Conservation (phyloP, 2,113 vertebrate genomes). For the Alligator mississippiensis region DNA sequence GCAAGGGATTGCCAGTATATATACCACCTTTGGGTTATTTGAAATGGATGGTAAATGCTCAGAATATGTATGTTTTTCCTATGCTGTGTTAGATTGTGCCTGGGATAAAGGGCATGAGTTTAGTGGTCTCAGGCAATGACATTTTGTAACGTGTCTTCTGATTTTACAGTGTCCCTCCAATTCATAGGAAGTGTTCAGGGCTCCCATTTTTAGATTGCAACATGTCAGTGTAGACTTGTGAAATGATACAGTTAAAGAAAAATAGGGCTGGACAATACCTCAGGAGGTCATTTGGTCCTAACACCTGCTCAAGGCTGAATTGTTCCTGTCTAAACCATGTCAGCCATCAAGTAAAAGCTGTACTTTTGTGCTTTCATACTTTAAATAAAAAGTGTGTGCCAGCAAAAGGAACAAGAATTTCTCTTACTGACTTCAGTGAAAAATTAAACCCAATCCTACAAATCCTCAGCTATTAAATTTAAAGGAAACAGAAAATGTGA, state of each 20-base stretch:
- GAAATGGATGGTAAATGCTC: background rate
- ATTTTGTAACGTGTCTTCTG: background rate
- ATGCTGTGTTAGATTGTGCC: background rate
- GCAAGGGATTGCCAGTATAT: no score
- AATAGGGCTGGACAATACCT: background rate
- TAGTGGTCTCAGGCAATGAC: constrained; percentile 1
- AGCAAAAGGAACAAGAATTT: background rate
- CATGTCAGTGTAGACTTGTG: background rate
- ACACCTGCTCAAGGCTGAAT: background rate
- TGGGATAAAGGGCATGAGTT: background rate
- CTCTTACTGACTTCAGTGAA: background rate
- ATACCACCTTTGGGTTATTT: background rate
- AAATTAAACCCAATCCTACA: background rate
- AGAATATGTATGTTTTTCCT: accelerated
- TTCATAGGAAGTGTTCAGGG: background rate
- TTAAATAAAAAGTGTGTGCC: background rate
- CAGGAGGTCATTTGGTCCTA: background rate
- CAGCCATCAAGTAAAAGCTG: background rate
- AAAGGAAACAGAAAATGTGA: background rate
- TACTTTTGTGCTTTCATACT: background rate
- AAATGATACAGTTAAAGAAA: background rate
- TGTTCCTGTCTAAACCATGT: background rate
- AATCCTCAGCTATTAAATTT: background rate
- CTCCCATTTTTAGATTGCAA: background rate
- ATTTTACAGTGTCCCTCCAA: background rate